Evolutionary conservation across 1,140 invertebrate genomes (phyloP).

Genomic region (Danaus melanippus): DNA sequence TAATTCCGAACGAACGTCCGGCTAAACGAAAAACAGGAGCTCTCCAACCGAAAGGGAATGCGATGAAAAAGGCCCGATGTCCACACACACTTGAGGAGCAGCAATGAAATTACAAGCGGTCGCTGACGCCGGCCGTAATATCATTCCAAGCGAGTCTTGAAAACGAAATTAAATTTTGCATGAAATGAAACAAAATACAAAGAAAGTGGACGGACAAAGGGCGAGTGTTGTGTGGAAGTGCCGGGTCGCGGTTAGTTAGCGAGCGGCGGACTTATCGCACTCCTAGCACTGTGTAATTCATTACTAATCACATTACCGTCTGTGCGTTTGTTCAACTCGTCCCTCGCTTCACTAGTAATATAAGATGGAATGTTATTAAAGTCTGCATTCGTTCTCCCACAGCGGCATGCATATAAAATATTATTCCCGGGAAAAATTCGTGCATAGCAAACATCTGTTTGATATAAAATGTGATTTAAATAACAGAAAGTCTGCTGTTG

Average conservation of each 20-base stretch:
- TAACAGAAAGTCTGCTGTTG: no score
- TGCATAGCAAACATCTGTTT: no score
- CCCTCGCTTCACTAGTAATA: slow-evolving; percentile 28
- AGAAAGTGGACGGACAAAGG: slow-evolving; percentile 67
- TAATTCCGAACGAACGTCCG: slow-evolving; percentile 57
- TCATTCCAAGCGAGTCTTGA: slow-evolving; percentile 69
- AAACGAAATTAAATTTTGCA: slow-evolving; percentile 72
- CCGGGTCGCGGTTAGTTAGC: slow-evolving; percentile 51
- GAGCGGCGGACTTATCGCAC: slow-evolving; percentile 43
- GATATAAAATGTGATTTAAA: no score
- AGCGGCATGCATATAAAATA: no score
- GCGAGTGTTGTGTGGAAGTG: slow-evolving; percentile 44
- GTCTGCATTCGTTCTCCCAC: slow-evolving; percentile 1
- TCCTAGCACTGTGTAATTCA: slow-evolving; percentile 48
- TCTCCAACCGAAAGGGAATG: slow-evolving; percentile 64
- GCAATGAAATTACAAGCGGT: slow-evolving; percentile 62
- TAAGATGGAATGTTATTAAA: slow-evolving; percentile 37
- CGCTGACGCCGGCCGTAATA: slow-evolving; percentile 58
- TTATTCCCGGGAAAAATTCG: no score
- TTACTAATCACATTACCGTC: slow-evolving; percentile 68
- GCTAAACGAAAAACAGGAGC: slow-evolving; percentile 57
- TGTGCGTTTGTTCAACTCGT: slow-evolving; percentile 32
- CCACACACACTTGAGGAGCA: slow-evolving; percentile 66
- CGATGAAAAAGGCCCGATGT: slow-evolving; percentile 66
- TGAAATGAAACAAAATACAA: slow-evolving; percentile 71